Percentiles rank a stretch among this genome's conserved stretches.
These are phyloP conservation scores for Chrosomus eos DNA, from an alignment of 2,797 vertebrate species.

Conservation along the genomic window DNA sequence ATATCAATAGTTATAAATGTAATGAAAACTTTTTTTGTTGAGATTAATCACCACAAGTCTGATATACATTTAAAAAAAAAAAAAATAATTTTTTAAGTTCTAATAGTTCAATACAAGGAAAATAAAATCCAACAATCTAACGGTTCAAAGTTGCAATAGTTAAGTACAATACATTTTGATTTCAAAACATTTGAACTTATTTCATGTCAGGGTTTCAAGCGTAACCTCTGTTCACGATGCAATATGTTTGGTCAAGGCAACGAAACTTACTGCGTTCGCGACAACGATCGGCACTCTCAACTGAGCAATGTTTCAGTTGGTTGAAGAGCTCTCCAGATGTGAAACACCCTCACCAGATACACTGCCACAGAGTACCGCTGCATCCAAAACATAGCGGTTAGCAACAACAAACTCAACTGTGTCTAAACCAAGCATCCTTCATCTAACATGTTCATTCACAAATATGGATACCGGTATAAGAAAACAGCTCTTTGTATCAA, in stretches of 20 bases:
- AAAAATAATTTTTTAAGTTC: too few species aligned
- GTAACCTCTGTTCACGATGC: not conserved
- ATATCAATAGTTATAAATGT: not conserved
- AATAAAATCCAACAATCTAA: not conserved
- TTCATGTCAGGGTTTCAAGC: not conserved
- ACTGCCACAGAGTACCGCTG: conserved; percentile 96
- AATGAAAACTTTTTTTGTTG: not conserved
- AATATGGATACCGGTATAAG: not conserved
- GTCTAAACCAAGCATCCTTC: not conserved
- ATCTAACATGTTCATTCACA: not conserved
- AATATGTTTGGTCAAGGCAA: not conserved
- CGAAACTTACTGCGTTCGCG: conserved; percentile 91
- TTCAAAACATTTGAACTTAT: not conserved
- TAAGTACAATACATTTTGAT: not conserved
- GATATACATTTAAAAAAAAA: too few species aligned
- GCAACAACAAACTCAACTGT: conserved; percentile 18
- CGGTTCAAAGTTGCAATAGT: not conserved
- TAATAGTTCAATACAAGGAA: too few species aligned
- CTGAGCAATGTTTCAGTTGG: conserved; percentile 92
- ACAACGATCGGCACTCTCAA: conserved; percentile 94
- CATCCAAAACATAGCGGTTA: conserved; percentile 11
- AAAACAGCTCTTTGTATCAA: not conserved
- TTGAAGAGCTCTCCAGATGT: conserved; percentile 93
- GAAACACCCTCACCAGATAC: conserved; percentile 93
- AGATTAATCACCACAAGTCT: too few species aligned